phyloP scores from a whole-genome alignment of 2,113 vertebrate species.

The Guaruba guarouba region DNA sequence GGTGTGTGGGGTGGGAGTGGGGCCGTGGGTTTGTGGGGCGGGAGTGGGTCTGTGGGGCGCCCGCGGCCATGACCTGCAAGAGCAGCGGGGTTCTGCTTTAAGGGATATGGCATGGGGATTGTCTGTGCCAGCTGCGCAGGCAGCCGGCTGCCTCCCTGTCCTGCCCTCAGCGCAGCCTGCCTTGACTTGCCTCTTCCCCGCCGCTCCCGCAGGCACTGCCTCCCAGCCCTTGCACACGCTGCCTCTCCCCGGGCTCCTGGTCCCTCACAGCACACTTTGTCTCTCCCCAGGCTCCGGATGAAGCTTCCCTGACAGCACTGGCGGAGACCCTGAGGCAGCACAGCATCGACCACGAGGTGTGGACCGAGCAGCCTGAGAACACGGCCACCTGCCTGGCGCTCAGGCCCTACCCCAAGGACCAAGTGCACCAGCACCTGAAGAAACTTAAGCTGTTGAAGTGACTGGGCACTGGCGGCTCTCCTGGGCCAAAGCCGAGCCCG shows the following conservation, averaged over 20 bases:
- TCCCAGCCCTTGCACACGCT: rapidly evolving
- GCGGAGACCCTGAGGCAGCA: constrained; percentile 77
- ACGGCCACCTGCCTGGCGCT: constrained; percentile 87
- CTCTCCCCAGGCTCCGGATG: constrained; percentile 79
- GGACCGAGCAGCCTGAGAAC: constrained; percentile 91
- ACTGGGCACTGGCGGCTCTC: neutral
- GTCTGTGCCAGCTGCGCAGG: rapidly evolving
- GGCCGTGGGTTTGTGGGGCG: too few relatives aligned
- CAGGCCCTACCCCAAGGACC: constrained; percentile 86
- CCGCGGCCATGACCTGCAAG: neutral
- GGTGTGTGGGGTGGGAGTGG: too few relatives aligned
- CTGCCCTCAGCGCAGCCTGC: rapidly evolving
- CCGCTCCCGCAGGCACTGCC: rapidly evolving
- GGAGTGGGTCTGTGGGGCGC: too few relatives aligned
- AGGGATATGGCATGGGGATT: rapidly evolving
- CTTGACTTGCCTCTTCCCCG: too few relatives aligned
- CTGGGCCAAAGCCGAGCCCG: neutral
- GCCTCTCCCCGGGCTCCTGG: constrained; percentile 73
- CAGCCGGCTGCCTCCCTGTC: neutral
- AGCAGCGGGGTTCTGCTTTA: neutral
- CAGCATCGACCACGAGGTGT: constrained; percentile 81
- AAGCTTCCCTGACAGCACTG: constrained; percentile 75
- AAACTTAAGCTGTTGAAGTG: constrained; percentile 88
- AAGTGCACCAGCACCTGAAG: constrained; percentile 81
- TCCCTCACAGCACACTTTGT: neutral